phyloP scores from a whole-genome alignment of 1,140 invertebrate genomes.

The Sminthurinus signatus region DNA sequence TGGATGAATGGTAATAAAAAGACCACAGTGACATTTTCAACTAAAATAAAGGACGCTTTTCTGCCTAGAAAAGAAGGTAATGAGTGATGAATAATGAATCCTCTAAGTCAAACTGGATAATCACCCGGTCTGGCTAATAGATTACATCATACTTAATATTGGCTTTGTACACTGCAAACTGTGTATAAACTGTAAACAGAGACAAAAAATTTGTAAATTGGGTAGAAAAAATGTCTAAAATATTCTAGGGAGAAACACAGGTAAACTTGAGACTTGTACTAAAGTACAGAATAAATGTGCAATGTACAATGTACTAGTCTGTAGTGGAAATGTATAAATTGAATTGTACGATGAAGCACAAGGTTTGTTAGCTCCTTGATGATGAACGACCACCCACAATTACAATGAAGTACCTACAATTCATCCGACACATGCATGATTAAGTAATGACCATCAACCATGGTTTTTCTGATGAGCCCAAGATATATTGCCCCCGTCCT shows the following conservation, averaged over 20 bases:
- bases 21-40: no score
- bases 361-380: constrained; percentile 18
- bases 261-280: no score
- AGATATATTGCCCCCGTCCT: constrained; percentile 40
- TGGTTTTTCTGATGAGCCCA: constrained; percentile 41
- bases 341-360: neutral
- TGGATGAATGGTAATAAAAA: neutral
- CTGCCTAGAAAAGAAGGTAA: no score
- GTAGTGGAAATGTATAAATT: neutral
- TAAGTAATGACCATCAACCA: constrained; percentile 41
- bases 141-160: no score
- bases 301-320: no score
- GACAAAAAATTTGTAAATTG: neutral
- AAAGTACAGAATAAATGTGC: no score
- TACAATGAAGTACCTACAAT: constrained; percentile 30
- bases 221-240: neutral
- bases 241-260: neutral
- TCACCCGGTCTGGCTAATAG: no score
- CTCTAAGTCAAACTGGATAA: no score
- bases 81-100: no score
- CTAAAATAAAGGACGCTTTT: no score
- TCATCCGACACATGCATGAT: constrained; percentile 41
- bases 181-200: neutral
- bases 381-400: constrained; percentile 32
- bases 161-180: no score